A percentile compares a stretch with the other conserved stretches of the same genome.
phyloP scores from a whole-genome alignment of 2,888 invertebrate genomes.

The Galerucella nymphaeae region DNA sequence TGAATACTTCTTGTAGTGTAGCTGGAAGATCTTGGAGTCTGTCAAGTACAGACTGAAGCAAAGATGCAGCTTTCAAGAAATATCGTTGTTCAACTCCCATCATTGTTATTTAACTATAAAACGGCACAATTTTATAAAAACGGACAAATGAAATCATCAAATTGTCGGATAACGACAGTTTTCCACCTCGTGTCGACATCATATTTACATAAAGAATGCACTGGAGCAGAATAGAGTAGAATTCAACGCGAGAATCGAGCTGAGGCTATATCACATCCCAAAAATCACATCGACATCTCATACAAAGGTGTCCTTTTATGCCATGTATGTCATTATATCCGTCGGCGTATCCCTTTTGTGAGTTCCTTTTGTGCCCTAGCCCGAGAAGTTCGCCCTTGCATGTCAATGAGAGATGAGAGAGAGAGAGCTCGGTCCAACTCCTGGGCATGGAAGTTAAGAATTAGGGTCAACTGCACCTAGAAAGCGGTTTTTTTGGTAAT shows the following conservation, averaged over 20 bases:
- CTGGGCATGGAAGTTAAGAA: conserved; percentile 19
- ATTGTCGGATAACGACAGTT: conserved; percentile 13
- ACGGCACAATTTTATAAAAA: neutral
- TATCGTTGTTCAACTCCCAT: too few relatives aligned
- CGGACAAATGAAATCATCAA: neutral
- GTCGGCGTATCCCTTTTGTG: conserved; percentile 61
- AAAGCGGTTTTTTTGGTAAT: neutral
- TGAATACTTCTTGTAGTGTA: too few relatives aligned
- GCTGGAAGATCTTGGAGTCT: too few relatives aligned
- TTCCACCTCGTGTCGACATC: conserved; percentile 26
- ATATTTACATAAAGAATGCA: conserved; percentile 43
- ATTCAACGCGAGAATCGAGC: conserved; percentile 24
- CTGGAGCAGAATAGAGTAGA: conserved; percentile 39
- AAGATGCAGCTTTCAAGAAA: too few relatives aligned
- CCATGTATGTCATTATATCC: conserved; percentile 62
- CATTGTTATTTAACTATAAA: neutral
- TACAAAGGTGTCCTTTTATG: conserved; percentile 60
- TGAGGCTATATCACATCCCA: conserved; percentile 45
- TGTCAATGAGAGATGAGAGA: conserved; percentile 65
- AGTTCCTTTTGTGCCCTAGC: conserved; percentile 60
- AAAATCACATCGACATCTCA: conserved; percentile 59
- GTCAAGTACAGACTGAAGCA: too few relatives aligned
- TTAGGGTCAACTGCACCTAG: conserved; percentile 16
- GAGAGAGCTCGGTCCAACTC: conserved; percentile 55
- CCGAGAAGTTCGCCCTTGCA: conserved; percentile 63